Base-by-base conservation (phyloP, 2,113 vertebrate species). In the Agelaius phoeniceus region DNA sequence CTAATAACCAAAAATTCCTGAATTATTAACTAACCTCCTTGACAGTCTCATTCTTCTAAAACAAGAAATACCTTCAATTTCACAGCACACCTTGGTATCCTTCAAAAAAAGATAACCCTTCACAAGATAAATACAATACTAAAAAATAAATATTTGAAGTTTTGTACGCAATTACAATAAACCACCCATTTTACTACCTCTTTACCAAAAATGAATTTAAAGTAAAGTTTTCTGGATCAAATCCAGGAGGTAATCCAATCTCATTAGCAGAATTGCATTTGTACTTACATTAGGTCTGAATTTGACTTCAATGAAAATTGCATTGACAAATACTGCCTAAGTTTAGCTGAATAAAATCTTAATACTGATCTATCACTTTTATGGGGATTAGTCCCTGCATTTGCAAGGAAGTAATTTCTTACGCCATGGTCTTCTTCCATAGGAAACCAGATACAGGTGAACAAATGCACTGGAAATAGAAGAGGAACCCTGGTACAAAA, bases 21-120 rank as follows among this genome's bases (percentile, higher is more conserved):
- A 96, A 96, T 96, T 94, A 94, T 96, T 97, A 96, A 94, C 37
- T 91, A 95, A 69, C 37, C 79, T 91, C 85, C 94, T 83, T 59
- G 44, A 90, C 44, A 84, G 81, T 75, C 28, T 57, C 41, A 85
- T 71, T 91, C 61, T 94, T 92, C 73, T 95, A 76, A 80, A 96
- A 96, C 68, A 91, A 96, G 84, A 85, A 89, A 90, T 55, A 95
- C 24, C 26, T 93, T 72, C 23, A 61, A 93, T 93, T 72, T 63
- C 72, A 89, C 13, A 30, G 28, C 33, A 58, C 58, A 63, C 51
- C 58, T 95, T 39, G 49, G 43, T 83, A 94, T 89, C 57, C 51
- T 69, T 87, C 41, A n/a, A 22, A 57, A 55, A 91, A 75, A 27
- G 15, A 71, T n/a, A 67, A 52, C 43, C 15, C 84, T 78, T 90